Percentiles rank a stretch among this genome's conserved stretches.
phyloP scores from a whole-genome alignment of 2,888 invertebrate genomes.

The Spilarctia lutea region DNA sequence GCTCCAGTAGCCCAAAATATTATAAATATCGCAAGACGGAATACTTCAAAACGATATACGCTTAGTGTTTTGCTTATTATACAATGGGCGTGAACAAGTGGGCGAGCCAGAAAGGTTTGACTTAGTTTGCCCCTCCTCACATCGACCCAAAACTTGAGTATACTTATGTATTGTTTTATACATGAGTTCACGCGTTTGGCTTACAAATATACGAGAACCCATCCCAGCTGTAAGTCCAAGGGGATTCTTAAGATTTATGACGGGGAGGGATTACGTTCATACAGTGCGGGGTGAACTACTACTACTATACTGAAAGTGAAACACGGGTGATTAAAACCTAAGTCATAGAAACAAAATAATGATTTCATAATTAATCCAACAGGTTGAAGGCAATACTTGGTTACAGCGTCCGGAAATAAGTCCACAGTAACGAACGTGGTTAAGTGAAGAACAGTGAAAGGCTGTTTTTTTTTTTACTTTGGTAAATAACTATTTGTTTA shows the following conservation, averaged over 20 bases:
- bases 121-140: conserved; percentile 30
- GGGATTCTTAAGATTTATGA: background rate
- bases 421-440: no score
- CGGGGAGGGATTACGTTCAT: background rate
- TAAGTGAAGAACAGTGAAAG: no score
- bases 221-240: background rate
- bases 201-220: background rate
- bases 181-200: background rate
- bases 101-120: conserved; percentile 37
- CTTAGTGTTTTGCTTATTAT: background rate
- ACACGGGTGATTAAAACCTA: background rate
- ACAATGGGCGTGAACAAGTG: conserved; percentile 16
- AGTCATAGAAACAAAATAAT: background rate
- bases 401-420: no score
- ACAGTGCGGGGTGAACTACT: background rate
- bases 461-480: no score
- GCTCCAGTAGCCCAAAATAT: background rate
- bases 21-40: background rate
- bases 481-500: no score
- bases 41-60: background rate
- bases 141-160: conserved; percentile 4
- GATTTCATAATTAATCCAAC: no score
- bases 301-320: background rate
- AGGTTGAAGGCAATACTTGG: no score
- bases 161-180: background rate